Percentiles rank a stretch among this genome's conserved stretches.
Conservation (phyloP, 2,113 vertebrate species). For the Hyperopisus bebe region DNA sequence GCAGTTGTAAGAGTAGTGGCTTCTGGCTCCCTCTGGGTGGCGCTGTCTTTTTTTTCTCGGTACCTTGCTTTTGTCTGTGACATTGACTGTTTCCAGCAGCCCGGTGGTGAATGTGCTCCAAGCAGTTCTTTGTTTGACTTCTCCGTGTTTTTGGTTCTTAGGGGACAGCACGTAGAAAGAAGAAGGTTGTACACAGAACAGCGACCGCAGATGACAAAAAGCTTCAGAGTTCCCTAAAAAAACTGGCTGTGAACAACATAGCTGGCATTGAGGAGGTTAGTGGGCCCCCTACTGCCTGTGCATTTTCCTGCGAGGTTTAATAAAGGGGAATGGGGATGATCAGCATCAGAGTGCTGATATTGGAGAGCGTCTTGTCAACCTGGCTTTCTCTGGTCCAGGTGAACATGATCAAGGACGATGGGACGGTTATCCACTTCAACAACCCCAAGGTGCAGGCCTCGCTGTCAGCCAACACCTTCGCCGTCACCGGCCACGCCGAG, state of each 20-base stretch:
- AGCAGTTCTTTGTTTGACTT: slow-evolving; percentile 10
- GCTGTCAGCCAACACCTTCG: slow-evolving; percentile 94
- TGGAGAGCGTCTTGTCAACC: not conserved
- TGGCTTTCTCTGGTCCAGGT: slow-evolving; percentile 60
- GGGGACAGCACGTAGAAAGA: slow-evolving; percentile 98
- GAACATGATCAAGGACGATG: slow-evolving; percentile 98
- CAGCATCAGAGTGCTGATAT: not conserved
- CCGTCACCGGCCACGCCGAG: slow-evolving; percentile 94
- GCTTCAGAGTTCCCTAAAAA: slow-evolving; percentile 96
- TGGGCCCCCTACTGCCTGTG: not conserved
- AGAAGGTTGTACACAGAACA: slow-evolving; percentile 98
- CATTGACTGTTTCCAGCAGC: not conserved
- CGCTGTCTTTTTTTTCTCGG: not conserved
- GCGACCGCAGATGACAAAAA: slow-evolving; percentile 98
- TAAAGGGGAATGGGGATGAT: not conserved
- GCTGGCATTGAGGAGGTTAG: slow-evolving; percentile 95
- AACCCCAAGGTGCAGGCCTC: slow-evolving; percentile 98
- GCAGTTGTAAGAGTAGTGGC: not conserved
- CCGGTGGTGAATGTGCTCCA: not conserved
- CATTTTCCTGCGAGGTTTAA: not conserved
- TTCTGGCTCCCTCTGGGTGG: not conserved
- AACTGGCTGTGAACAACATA: slow-evolving; percentile 96
- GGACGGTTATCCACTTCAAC: slow-evolving; percentile 98
- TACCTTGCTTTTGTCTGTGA: not conserved
- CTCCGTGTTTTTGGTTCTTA: slow-evolving; percentile 41